A percentile compares a stretch with the other conserved stretches of the same genome.
These are phyloP conservation scores for Premnoplex brunnescens DNA, from an alignment of 2,797 vertebrate species.

Conservation along the genomic window DNA sequence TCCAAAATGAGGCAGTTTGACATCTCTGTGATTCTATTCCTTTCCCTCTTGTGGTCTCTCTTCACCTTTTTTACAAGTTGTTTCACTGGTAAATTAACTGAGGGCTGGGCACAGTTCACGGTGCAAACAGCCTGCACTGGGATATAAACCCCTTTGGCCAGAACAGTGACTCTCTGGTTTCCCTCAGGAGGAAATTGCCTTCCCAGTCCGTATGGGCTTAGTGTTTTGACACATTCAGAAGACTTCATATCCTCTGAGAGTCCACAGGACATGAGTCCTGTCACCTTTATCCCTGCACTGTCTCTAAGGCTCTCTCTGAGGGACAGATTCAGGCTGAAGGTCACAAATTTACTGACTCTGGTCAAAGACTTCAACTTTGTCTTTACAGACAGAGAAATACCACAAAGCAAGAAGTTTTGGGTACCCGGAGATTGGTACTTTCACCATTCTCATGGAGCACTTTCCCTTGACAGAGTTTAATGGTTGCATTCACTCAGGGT, in stretches of 20 bases:
- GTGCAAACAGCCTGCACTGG: not conserved
- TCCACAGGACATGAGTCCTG: not conserved
- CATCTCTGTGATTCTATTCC: not conserved
- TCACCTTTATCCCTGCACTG: not conserved
- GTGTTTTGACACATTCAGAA: not conserved
- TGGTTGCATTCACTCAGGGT: not conserved
- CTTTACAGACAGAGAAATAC: not conserved
- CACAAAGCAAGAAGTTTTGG: not conserved
- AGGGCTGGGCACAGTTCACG: not conserved
- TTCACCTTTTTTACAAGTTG: not conserved
- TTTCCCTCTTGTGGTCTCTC: conserved; percentile 1
- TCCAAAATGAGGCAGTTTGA: conserved; percentile 41
- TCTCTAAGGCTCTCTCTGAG: not conserved
- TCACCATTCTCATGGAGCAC: not conserved
- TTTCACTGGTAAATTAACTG: not conserved
- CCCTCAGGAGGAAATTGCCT: not conserved
- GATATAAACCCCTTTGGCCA: not conserved
- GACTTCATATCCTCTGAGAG: not conserved
- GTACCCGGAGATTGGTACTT: not conserved
- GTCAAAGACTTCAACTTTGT: not conserved
- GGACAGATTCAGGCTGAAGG: not conserved
- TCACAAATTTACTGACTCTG: not conserved
- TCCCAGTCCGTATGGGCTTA: not conserved
- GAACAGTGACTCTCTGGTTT: not conserved
- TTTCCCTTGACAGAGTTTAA: not conserved